Evolutionary conservation across 2,113 vertebrate species (phyloP), one percentile per base, ranked within the genome.

Genomic region (Periophthalmodon schlosseri): DNA sequence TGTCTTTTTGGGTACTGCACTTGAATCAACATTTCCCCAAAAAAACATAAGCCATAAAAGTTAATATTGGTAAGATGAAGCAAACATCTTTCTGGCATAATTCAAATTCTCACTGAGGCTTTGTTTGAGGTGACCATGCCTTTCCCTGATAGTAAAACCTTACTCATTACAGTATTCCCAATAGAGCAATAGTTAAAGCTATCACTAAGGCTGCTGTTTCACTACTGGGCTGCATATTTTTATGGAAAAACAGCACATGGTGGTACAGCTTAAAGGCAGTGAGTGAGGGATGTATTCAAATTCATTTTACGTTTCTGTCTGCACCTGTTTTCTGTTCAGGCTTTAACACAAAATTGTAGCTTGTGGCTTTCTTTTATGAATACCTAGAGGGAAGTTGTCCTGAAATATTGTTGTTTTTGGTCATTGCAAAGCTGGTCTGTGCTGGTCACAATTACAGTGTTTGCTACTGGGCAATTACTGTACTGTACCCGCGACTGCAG

Each of bases 11-110:
- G 68, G 74, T 69, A 61, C 33, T 74, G 73, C 79, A 72, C 72
- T 82, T 85, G 73, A 82, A 84, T 85, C 72, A 84, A 74, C 67
- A 46, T 68, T 81, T 84, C 50, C 58, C 72, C 69, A 9, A 72
- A 66, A 44, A 84, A 44, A 44, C 39, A 44, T 10, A 44, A 44
- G 75, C 58, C 71, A 73, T 33, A 85, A 75, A 74, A 75, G 74
- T 50, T 61, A 75, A 75, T 74, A 50, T 84, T 81, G 44, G 65
- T 63, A 63, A 70, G 28, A 70, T 78, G 68, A 71, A 81, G 75
- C 66, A 70, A 82, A 63, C 39, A 68, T 80, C 76, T 77, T 54
- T 54, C 21, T 36, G 52, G 56, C 21, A 57, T 68, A 70, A 81
- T 78, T 75, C 57, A 73, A 49, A 28, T 49, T 75, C 58, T 77